Conservation (phyloP, 2,113 vertebrate species). For the Eidolon helvum region DNA sequence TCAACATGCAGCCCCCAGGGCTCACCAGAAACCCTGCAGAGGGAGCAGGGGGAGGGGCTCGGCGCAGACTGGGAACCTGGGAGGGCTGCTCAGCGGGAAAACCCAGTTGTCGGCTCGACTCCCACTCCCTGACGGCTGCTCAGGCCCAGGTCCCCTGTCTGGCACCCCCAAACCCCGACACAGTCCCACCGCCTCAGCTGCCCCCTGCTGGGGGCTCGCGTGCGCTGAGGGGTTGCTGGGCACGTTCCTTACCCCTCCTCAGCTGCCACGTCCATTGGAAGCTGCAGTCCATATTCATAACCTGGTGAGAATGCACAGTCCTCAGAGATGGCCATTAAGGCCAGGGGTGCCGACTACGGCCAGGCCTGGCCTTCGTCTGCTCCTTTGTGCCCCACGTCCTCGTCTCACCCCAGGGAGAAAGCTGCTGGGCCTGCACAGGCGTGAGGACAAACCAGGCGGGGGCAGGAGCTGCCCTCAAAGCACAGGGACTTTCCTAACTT, state of each 20-base stretch:
- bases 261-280: background rate
- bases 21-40: background rate
- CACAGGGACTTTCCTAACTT: background rate
- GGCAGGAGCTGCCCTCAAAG: background rate
- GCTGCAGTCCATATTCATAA: background rate
- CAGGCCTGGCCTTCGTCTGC: background rate
- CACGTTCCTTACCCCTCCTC: background rate
- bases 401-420: background rate
- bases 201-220: background rate
- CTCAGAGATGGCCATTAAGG: background rate
- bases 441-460: too few relatives aligned
- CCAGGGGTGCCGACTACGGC: fast-evolving
- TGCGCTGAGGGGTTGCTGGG: background rate
- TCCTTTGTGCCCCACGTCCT: background rate
- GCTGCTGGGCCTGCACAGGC: too few relatives aligned
- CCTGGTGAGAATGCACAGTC: background rate
- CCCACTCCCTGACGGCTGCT: background rate
- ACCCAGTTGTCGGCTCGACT: too few relatives aligned
- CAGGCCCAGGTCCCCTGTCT: background rate
- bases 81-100: background rate
- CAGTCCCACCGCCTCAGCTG: background rate
- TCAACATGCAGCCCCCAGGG: background rate
- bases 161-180: background rate
- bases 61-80: background rate
- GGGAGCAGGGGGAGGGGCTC: background rate